A percentile compares a stretch with the other conserved stretches of the same genome.
phyloP scores from a whole-genome alignment of 2,113 vertebrate genomes.

The Miniopterus natalensis region DNA sequence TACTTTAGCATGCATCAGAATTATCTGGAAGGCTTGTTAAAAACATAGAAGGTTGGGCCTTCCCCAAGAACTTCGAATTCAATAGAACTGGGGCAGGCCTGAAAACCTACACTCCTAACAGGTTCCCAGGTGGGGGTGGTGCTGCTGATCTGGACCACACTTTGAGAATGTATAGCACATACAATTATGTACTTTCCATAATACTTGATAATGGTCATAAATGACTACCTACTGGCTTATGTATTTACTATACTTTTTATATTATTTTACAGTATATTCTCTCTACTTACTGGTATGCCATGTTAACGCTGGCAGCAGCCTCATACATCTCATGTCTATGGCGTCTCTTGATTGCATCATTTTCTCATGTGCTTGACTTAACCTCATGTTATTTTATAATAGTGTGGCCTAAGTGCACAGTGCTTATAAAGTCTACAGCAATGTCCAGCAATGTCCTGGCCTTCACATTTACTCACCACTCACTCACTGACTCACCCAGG shows the following conservation, averaged over 20 bases:
- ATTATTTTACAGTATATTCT: background rate
- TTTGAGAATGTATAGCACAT: background rate
- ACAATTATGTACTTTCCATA: background rate
- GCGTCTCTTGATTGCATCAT: background rate
- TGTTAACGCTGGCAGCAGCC: background rate
- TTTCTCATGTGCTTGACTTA: background rate
- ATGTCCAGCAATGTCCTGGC: background rate
- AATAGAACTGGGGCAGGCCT: background rate
- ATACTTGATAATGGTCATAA: background rate
- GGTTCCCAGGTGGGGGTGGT: background rate
- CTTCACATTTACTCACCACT: background rate
- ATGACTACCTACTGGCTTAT: background rate
- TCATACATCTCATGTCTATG: background rate
- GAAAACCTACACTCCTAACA: background rate
- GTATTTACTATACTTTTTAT: background rate
- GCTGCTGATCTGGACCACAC: background rate
- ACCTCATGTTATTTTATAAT: background rate
- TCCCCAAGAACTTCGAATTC: background rate
- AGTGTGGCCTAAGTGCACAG: background rate
- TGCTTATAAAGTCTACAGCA: background rate
- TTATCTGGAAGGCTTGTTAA: background rate
- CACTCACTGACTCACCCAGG: background rate
- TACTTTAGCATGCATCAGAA: background rate
- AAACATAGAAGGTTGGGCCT: background rate
- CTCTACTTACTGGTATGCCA: background rate